Base-by-base conservation (phyloP, 2,888 invertebrate genomes). In the Clostera curtula region DNA sequence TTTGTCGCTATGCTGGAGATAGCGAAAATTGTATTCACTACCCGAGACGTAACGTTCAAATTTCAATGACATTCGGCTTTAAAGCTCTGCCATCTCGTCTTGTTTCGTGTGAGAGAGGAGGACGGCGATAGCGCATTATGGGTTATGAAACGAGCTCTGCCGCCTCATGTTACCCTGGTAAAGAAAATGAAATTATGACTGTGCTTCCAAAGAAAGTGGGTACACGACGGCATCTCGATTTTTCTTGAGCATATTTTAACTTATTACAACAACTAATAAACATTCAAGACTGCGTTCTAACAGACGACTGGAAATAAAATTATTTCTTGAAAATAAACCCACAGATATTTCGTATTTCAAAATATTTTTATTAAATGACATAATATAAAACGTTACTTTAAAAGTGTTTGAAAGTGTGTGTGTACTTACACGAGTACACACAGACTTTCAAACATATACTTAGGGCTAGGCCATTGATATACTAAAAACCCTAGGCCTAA, bases 61-160 rank as follows among this genome's bases (percentile, higher is more conserved):
- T 45, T 79, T 58, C 58, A 36, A 53, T 43, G 61, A 30, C 43
- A 38, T 45, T 36, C 46, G 33, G 49, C 60, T 67, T 71, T 71
- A 71, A 61, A 54, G 53, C 43, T 45, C 29, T 36, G 19, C 23
- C 54, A 44, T 66, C 49, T 46, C 36, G 44, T 76, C 49, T 9
- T 31, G 43, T 66, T 13, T 34, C 30, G 25, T 10, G 29, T 26
- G 54, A 39, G 34, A 15, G 62, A 75, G 36, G 26, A 49, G 54
- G 72, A 71, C 40, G 47, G 51, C 39, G 48, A 43, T 43, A 65
- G 46, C 62, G 69, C 69, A 72, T 79, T 77, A 80, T 73, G 69
- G 70, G 72, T 76, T 80, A 80, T 77, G 74, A 77, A 80, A 77
- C 69, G 72, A 73, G 73, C 69, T 71, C 67, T 60, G 64, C 61